A percentile compares a stretch with the other conserved stretches of the same genome.
Evolutionary conservation across 2,888 invertebrate genomes (phyloP).

Genomic region (Drosophila setosimentum): DNA sequence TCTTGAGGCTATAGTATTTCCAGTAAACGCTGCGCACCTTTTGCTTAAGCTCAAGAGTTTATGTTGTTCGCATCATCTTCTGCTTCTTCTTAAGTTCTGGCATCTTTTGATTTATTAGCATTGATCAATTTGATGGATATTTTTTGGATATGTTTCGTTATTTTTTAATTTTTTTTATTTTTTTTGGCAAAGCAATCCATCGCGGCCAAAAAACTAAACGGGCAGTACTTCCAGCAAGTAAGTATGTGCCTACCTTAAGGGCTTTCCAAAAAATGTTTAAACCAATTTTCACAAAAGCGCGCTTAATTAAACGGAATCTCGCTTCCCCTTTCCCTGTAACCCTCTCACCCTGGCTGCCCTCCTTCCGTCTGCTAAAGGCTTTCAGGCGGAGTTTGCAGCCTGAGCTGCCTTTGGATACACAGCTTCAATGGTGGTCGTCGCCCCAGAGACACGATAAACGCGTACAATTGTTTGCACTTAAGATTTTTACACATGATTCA

Average conservation of each 20-base stretch:
- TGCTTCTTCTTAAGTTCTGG: conserved; percentile 45
- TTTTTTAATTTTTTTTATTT: not conserved
- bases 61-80: conserved; percentile 20
- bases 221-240: conserved; percentile 32
- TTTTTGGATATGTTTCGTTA: conserved; percentile 35
- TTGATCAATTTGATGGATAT: conserved; percentile 83
- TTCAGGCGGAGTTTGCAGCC: conserved; percentile 4
- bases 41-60: conserved; percentile 29
- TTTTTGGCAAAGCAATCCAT: conserved; percentile 60
- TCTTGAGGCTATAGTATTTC: conserved; percentile 74
- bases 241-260: conserved; percentile 65
- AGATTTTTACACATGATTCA: conserved; percentile 86
- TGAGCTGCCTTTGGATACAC: conserved; percentile 14
- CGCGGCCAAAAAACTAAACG: conserved; percentile 11
- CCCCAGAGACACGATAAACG: conserved; percentile 83
- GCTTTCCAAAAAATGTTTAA: conserved; percentile 78
- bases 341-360: conserved; percentile 36
- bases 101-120: conserved; percentile 82
- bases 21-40: conserved; percentile 63
- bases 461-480: conserved; percentile 86
- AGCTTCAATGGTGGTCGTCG: conserved; percentile 82
- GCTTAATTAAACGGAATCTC: conserved; percentile 80
- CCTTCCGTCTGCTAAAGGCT: conserved; percentile 11
- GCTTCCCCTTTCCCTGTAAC: not conserved
- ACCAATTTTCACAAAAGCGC: conserved; percentile 74